Evolutionary conservation across 2,797 vertebrate genomes (phyloP).

Genomic region (Enteromius paludinosus): DNA sequence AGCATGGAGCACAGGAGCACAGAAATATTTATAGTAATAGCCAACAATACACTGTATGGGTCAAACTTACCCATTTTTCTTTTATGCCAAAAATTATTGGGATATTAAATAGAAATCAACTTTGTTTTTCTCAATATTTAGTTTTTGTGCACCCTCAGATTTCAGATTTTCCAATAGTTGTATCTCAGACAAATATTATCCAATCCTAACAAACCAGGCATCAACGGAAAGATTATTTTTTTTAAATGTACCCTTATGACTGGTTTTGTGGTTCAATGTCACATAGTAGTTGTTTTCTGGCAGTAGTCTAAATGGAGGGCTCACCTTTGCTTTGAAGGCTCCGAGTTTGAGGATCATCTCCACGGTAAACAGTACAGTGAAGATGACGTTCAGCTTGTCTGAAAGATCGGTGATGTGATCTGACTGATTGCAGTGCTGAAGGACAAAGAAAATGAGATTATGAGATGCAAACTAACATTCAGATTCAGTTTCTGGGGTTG

Average conservation of each 20-base stretch:
- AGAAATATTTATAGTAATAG: not conserved
- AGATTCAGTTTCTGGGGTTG: not conserved
- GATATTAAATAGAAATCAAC: not conserved
- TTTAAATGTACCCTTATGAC: not conserved
- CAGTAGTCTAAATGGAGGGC: not conserved
- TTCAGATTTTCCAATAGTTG: not conserved
- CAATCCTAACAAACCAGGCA: not conserved
- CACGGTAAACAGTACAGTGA: slow-evolving; percentile 91
- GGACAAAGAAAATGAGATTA: not conserved
- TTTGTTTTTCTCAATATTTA: not conserved
- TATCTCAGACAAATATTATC: not conserved
- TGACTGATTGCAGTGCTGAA: slow-evolving; percentile 92
- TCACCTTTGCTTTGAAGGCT: slow-evolving; percentile 91
- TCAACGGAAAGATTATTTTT: not conserved
- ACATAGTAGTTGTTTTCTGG: not conserved
- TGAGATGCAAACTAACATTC: not conserved
- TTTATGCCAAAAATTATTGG: not conserved
- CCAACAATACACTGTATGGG: not conserved
- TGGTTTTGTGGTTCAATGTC: not conserved
- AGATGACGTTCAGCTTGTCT: slow-evolving; percentile 90
- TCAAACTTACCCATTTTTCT: not conserved
- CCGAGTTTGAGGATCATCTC: slow-evolving; percentile 94
- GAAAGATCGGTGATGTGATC: slow-evolving; percentile 87
- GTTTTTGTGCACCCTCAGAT: not conserved
- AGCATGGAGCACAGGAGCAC: not conserved